phyloP scores from a whole-genome alignment of 64 coral and sea anemone species.

The Hydrozoanthus tunicans region DNA sequence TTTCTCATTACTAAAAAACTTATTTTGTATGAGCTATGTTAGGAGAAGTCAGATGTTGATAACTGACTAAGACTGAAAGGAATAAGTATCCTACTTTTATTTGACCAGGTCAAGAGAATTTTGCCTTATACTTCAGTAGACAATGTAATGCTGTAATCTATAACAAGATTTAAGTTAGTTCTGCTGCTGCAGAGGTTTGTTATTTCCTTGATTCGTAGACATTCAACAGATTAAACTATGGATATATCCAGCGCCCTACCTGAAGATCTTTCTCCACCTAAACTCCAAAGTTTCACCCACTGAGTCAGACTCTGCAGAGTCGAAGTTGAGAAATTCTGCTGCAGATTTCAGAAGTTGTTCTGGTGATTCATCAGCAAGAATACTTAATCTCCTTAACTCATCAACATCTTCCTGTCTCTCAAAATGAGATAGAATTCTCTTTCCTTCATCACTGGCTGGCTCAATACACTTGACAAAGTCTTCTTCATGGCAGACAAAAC shows the following conservation, averaged over 20 bases:
- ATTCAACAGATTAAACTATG: neutral
- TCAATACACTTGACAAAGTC: constrained; percentile 8
- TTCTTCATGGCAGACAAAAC: constrained; percentile 16
- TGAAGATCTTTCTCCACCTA: constrained; percentile 43
- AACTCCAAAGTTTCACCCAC: neutral
- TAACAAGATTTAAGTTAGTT: no score
- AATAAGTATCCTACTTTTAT: no score
- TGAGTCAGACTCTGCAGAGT: constrained; percentile 41
- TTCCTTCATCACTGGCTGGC: constrained; percentile 34
- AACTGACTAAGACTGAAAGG: no score
- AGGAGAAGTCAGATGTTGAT: no score
- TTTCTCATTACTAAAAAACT: no score
- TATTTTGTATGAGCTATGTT: no score
- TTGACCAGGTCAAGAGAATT: no score
- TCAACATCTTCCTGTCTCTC: constrained; percentile 12
- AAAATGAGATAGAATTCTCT: neutral
- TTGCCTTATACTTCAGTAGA: no score
- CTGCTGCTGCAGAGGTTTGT: neutral
- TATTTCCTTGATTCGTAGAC: neutral
- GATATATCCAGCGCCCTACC: neutral
- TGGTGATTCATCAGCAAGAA: constrained; percentile 28
- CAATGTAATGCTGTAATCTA: no score
- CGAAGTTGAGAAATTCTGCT: constrained; percentile 46
- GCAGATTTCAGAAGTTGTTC: constrained; percentile 17
- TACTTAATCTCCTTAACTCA: constrained; percentile 13